These are phyloP conservation scores for Halyomorpha halys DNA, from an alignment of 1,140 invertebrate genomes.

Conservation along the genomic window DNA sequence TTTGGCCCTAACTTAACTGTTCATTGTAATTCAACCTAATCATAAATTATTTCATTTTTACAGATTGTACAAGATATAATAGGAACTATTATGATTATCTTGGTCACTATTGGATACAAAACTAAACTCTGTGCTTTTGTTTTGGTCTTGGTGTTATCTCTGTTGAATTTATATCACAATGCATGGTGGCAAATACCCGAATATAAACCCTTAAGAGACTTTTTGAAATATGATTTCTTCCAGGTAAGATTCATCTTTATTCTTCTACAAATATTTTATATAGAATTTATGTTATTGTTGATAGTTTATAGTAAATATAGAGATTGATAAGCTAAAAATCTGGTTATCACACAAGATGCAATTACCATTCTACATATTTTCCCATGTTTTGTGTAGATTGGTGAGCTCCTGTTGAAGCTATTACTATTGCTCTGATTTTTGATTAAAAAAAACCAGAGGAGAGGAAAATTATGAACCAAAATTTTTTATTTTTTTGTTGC, in stretches of 20 bases:
- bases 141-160: constrained; percentile 78
- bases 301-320: not conserved
- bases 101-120: constrained; percentile 96
- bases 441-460: too few species aligned
- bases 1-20: too few species aligned
- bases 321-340: not conserved
- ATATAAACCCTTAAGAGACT: constrained; percentile 92
- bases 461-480: too few species aligned
- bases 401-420: too few species aligned
- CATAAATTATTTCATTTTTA: constrained; percentile 30
- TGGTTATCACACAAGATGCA: too few species aligned
- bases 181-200: constrained; percentile 94
- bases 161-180: constrained; percentile 94
- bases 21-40: too few species aligned
- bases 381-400: too few species aligned
- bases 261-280: constrained; percentile 13
- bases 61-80: constrained; percentile 82
- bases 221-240: constrained; percentile 99
- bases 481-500: too few species aligned
- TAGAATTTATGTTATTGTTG: not conserved
- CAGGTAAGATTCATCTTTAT: constrained; percentile 51
- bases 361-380: too few species aligned
- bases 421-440: too few species aligned
- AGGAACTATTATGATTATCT: constrained; percentile 86
- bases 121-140: constrained; percentile 95